Conservation (phyloP, 1,140 invertebrate genomes). For the Notospermus geniculatus region DNA sequence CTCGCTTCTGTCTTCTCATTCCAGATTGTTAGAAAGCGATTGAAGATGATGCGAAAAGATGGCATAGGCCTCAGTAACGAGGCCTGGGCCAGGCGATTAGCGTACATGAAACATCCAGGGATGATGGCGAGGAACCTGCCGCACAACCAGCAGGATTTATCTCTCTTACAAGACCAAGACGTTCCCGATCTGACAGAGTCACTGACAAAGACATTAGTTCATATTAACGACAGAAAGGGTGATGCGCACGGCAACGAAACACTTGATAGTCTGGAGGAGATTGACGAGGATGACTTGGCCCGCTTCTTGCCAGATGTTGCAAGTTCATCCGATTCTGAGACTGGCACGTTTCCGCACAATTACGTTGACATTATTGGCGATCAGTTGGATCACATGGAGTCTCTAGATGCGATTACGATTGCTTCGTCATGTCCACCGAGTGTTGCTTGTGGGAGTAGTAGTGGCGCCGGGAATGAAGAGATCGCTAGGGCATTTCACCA, state of each 20-base stretch:
- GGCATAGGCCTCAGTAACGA: too few species aligned
- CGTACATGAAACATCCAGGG: too few species aligned
- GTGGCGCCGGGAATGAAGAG: too few species aligned
- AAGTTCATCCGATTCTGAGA: background rate
- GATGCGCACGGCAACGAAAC: constrained; percentile 11
- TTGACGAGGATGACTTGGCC: constrained; percentile 68
- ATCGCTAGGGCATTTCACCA: too few species aligned
- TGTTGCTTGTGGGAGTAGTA: too few species aligned
- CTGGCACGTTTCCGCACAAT: constrained; percentile 6
- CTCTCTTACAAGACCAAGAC: constrained; percentile 22
- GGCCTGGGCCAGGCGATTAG: too few species aligned
- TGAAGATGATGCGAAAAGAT: too few species aligned
- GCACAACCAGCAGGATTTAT: too few species aligned
- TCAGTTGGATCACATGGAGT: background rate
- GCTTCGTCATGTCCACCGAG: too few species aligned
- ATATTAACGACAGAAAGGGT: constrained; percentile 11
- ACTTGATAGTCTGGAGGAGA: constrained; percentile 52
- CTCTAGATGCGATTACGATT: background rate
- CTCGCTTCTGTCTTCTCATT: too few species aligned
- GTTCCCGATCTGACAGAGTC: constrained; percentile 24
- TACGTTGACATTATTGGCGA: constrained; percentile 5
- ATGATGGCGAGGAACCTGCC: too few species aligned
- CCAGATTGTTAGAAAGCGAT: too few species aligned
- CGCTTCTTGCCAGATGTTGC: constrained; percentile 65
- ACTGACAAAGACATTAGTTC: constrained; percentile 15